Percentiles rank a stretch among this genome's conserved stretches.
phyloP scores from a whole-genome alignment of 2,113 vertebrate species.

The Periophthalmus modestus region DNA sequence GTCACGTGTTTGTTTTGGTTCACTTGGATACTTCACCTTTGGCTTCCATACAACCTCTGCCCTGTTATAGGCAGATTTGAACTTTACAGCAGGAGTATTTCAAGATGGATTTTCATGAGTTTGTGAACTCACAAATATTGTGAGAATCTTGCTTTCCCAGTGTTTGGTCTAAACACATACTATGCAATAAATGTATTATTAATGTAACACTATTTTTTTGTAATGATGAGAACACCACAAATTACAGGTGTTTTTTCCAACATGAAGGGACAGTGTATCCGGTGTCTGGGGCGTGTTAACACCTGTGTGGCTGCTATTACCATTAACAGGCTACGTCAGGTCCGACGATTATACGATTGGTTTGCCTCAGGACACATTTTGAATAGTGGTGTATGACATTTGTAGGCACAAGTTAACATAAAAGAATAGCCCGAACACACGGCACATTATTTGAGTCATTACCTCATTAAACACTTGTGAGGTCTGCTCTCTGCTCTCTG shows the following conservation, averaged over 20 bases:
- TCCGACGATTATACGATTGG: constrained; percentile 30
- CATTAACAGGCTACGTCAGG: constrained; percentile 35
- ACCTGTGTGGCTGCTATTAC: constrained; percentile 33
- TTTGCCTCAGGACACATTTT: constrained; percentile 36
- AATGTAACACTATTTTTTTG: no score
- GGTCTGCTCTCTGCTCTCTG: constrained; percentile 3
- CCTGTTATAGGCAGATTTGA: no score
- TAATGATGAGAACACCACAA: background rate
- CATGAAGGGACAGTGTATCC: constrained; percentile 17
- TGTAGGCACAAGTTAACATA: constrained; percentile 50
- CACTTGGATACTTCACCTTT: no score
- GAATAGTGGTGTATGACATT: constrained; percentile 30
- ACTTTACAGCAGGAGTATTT: no score
- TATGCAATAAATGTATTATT: no score
- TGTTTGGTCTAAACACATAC: no score
- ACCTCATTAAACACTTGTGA: constrained; percentile 24
- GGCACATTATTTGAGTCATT: constrained; percentile 26
- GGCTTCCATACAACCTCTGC: no score
- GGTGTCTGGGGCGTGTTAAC: constrained; percentile 36
- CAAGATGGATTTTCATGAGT: no score
- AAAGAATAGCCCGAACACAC: constrained; percentile 14
- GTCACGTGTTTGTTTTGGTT: no score
- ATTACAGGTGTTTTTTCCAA: constrained; percentile 10
- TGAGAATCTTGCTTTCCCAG: no score
- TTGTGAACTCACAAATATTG: no score